A percentile compares a stretch with the other conserved stretches of the same genome.
Evolutionary conservation across 1,140 invertebrate species (phyloP).

Genomic region (Sinella curviseta): DNA sequence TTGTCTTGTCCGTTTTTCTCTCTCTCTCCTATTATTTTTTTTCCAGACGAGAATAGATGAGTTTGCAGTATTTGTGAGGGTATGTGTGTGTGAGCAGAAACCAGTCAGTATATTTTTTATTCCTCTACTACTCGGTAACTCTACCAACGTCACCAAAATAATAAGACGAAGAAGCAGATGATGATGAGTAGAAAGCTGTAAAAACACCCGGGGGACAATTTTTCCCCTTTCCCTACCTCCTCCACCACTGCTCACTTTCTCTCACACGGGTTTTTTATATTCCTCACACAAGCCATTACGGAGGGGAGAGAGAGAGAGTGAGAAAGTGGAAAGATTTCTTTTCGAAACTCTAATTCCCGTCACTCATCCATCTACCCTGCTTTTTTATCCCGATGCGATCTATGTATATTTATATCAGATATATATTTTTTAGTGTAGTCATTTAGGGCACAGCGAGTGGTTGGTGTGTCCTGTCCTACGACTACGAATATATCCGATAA

Average conservation of each 20-base stretch:
- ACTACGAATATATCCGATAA: background rate
- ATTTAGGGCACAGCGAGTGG: too few relatives aligned
- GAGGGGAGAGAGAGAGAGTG: background rate
- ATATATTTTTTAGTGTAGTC: too few relatives aligned
- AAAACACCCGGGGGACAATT: constrained; percentile 11
- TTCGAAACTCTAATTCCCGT: constrained; percentile 13
- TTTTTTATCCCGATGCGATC: background rate
- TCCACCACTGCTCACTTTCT: background rate
- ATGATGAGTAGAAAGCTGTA: constrained; percentile 14
- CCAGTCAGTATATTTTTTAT: too few relatives aligned
- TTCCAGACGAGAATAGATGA: background rate
- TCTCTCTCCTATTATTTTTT: too few relatives aligned
- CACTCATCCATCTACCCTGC: background rate
- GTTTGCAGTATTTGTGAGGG: too few relatives aligned
- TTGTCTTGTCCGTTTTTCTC: background rate
- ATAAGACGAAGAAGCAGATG: background rate
- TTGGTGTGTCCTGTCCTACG: too few relatives aligned
- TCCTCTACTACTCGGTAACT: too few relatives aligned
- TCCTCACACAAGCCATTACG: background rate
- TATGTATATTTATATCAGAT: background rate
- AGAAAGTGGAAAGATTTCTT: background rate
- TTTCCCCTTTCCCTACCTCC: too few relatives aligned
- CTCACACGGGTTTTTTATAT: background rate
- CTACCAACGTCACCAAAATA: background rate
- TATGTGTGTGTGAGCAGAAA: too few relatives aligned